A percentile compares a stretch with the other conserved stretches of the same genome.
These are phyloP conservation scores for Chlorops oryzae DNA, from an alignment of 1,140 invertebrate species.

Conservation along the genomic window DNA sequence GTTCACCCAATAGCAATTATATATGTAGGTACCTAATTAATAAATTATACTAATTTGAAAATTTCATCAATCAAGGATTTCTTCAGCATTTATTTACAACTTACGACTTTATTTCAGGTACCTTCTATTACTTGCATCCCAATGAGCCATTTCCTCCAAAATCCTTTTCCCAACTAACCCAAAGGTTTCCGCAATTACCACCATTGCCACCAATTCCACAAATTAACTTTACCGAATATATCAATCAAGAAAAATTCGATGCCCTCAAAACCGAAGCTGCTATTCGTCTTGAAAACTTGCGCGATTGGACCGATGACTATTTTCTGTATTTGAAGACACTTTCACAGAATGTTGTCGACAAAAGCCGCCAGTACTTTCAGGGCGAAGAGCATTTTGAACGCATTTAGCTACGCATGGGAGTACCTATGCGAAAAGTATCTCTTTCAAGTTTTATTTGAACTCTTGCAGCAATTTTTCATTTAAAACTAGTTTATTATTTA, in stretches of 20 bases:
- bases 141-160: slow-evolving; percentile 43
- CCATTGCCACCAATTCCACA: slow-evolving; percentile 33
- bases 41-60: too few species aligned
- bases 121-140: slow-evolving; percentile 45
- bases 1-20: too few species aligned
- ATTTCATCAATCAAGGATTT: too few species aligned
- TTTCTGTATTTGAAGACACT: slow-evolving; percentile 37
- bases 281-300: slow-evolving; percentile 33
- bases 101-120: slow-evolving; percentile 26
- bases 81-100: background rate
- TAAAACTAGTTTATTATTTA: slow-evolving; percentile 3
- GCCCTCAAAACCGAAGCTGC: slow-evolving; percentile 26
- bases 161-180: slow-evolving; percentile 27
- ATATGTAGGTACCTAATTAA: too few species aligned
- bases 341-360: slow-evolving; percentile 35
- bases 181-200: slow-evolving; percentile 29
- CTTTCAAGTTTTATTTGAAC: slow-evolving; percentile 27
- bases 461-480: slow-evolving; percentile 33
- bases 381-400: slow-evolving; percentile 37
- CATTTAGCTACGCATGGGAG: slow-evolving; percentile 26
- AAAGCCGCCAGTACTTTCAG: slow-evolving; percentile 35
- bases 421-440: slow-evolving; percentile 19
- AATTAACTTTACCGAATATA: slow-evolving; percentile 31
- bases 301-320: slow-evolving; percentile 43
- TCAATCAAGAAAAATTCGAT: slow-evolving; percentile 33